Evolutionary conservation across 2,113 vertebrate genomes (phyloP), one percentile per base, ranked within the genome.

Genomic region (Egretta garzetta): DNA sequence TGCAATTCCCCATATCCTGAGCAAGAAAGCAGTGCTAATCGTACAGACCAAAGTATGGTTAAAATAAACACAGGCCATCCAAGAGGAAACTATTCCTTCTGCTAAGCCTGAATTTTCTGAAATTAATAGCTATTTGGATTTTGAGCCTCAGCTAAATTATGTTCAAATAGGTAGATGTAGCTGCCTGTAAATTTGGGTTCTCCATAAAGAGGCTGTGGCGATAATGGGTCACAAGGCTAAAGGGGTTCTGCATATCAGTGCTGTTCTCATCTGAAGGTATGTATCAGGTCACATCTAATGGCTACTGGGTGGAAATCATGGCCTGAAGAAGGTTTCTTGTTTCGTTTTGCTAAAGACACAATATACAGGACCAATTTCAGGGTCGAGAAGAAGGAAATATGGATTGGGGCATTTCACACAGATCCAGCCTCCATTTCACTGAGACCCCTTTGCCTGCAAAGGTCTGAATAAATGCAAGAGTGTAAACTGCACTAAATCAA

Each of bases 41-140:
- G 24, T 17, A 53, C 0, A 3, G 72, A 67, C 71, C 35, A n/a
- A 58, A 47, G 49, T 39, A 45, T 2, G 4, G 62, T 43, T 84
- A 84, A 94, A 95, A 93, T 80, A 95, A 95, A 94, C 81, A 71
- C 37, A 28, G 88, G 14, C 58, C 52, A 83, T 90, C 85, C 50
- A 37, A 89, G 76, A 88, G 85, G 72, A 91, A 96, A 72, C 37
- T 43, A 17, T 71, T 92, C 49, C 63, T 76, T 84, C 81, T 60
- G 49, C 83, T 80, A 41, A 59, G 37, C 39, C 26, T 49, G 85
- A 76, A 6, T 76, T 93, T 53, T 58, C 52, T 84, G 86, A 76
- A 80, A 63, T 73, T 62, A 92, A 87, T 67, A 72, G 53, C 47
- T 90, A 9, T 49, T 90, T 86, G 77, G 58, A 52, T 72, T 84